A percentile compares a stretch with the other conserved stretches of the same genome.
These are phyloP conservation scores for Hestina assimilis DNA, from an alignment of 1,140 invertebrate genomes.

Conservation along the genomic window DNA sequence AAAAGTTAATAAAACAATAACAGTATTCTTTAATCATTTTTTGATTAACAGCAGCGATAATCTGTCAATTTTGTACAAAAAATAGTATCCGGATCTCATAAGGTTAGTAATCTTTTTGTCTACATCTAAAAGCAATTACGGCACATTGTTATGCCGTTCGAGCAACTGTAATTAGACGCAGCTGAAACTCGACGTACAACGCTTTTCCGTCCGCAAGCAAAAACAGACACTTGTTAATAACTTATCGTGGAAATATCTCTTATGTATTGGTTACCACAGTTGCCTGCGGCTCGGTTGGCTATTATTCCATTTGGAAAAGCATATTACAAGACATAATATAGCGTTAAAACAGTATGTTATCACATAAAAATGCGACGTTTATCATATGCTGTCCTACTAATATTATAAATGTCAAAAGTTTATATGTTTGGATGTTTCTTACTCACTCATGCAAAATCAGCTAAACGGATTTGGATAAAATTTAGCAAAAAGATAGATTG, in stretches of 20 bases:
- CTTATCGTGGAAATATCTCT: slow-evolving; percentile 19
- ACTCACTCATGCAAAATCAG: no score
- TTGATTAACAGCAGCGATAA: background rate
- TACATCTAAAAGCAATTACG: slow-evolving; percentile 19
- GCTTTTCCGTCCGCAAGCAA: slow-evolving; percentile 16
- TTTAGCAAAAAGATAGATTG: no score
- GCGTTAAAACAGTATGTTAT: no score
- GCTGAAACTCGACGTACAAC: slow-evolving; percentile 14
- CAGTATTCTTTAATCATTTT: background rate
- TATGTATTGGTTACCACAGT: background rate
- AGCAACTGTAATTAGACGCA: slow-evolving; percentile 29
- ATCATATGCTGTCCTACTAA: no score
- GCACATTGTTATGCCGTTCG: slow-evolving; percentile 17
- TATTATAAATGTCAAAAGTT: no score
- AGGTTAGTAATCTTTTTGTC: slow-evolving; percentile 14
- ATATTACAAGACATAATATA: no score
- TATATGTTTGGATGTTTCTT: no score
- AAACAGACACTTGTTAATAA: slow-evolving; percentile 30
- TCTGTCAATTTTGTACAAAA: background rate
- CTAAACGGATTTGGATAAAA: no score
- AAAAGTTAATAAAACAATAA: no score
- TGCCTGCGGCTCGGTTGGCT: background rate
- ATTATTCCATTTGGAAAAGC: background rate
- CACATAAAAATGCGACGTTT: no score
- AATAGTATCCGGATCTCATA: background rate